Conservation (phyloP, 2,113 vertebrate species). For the Prolemur simus region DNA sequence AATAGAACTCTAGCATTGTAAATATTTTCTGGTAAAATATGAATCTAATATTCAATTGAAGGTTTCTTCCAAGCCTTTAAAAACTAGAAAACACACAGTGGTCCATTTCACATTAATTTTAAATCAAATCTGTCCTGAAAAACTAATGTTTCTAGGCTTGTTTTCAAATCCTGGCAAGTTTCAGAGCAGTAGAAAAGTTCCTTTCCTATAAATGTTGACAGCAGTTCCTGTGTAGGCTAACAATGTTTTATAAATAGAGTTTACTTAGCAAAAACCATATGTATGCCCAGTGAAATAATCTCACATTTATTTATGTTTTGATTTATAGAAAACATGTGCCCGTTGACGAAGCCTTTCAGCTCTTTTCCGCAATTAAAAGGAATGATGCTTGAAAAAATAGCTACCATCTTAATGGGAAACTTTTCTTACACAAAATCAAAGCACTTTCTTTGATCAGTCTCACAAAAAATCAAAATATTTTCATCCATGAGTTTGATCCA, state of each 20-base stretch:
- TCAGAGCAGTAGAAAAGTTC: conserved; percentile 45
- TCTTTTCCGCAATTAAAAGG: conserved; percentile 78
- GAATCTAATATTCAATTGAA: conserved; percentile 65
- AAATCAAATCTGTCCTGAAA: conserved; percentile 57
- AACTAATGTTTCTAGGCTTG: conserved; percentile 57
- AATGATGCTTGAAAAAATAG: conserved; percentile 66
- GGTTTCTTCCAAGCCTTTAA: conserved; percentile 69
- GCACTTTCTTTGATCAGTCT: conserved; percentile 69
- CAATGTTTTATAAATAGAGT: conserved; percentile 79
- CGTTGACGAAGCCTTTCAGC: conserved; percentile 75
- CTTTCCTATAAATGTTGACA: conserved; percentile 76
- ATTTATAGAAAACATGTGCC: conserved; percentile 80
- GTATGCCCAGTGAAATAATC: conserved; percentile 76
- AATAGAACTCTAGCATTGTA: conserved; percentile 48
- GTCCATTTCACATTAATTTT: conserved; percentile 53
- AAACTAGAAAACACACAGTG: conserved; percentile 61
- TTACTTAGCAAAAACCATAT: conserved; percentile 79
- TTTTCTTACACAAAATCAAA: conserved; percentile 70
- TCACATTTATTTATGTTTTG: conserved; percentile 79
- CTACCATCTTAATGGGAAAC: conserved; percentile 68
- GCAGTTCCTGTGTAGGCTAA: conserved; percentile 72
- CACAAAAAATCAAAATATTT: conserved; percentile 55
- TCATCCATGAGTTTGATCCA: conserved; percentile 1
- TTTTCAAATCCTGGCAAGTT: conserved; percentile 64
- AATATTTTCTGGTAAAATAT: conserved; percentile 72